Conservation (phyloP, 2,797 vertebrate species). For the Lagocephalus sceleratus region DNA sequence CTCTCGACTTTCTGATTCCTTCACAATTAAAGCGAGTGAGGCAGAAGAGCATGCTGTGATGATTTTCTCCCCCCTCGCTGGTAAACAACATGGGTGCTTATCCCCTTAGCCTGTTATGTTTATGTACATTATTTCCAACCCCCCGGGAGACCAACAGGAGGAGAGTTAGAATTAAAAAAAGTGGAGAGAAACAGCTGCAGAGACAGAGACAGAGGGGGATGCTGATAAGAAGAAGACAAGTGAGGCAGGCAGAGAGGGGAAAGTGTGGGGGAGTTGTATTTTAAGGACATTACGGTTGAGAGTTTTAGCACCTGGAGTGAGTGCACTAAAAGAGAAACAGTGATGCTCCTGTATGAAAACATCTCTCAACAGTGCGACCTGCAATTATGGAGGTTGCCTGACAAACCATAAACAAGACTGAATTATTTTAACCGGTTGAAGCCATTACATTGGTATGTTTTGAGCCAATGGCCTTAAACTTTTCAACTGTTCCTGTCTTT, state of each 20-base stretch:
- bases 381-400: conserved; percentile 25
- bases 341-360: conserved; percentile 25
- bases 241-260: background rate
- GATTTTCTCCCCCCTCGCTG: conserved; percentile 29
- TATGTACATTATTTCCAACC: conserved; percentile 61
- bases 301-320: conserved; percentile 51
- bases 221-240: conserved; percentile 27
- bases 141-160: conserved; percentile 44
- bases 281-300: conserved; percentile 49
- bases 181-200: conserved; percentile 37
- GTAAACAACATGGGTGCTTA: conserved; percentile 50
- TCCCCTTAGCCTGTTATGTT: conserved; percentile 48
- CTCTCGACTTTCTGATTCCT: conserved; percentile 57
- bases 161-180: conserved; percentile 36
- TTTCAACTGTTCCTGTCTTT: background rate
- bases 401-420: conserved; percentile 26
- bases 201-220: conserved; percentile 29
- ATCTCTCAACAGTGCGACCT: conserved; percentile 33
- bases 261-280: conserved; percentile 28
- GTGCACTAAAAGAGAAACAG: conserved; percentile 16
- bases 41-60: conserved; percentile 38
- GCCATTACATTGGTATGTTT: conserved; percentile 1
- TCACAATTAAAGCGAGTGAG: conserved; percentile 61
- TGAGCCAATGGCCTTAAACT: conserved; percentile 1
- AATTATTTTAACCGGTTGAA: conserved; percentile 5